Evolutionary conservation across 92 coral and sea anemone species (phyloP), one percentile per base, ranked within the genome.

Genomic region (Plumapathes pennacea): DNA sequence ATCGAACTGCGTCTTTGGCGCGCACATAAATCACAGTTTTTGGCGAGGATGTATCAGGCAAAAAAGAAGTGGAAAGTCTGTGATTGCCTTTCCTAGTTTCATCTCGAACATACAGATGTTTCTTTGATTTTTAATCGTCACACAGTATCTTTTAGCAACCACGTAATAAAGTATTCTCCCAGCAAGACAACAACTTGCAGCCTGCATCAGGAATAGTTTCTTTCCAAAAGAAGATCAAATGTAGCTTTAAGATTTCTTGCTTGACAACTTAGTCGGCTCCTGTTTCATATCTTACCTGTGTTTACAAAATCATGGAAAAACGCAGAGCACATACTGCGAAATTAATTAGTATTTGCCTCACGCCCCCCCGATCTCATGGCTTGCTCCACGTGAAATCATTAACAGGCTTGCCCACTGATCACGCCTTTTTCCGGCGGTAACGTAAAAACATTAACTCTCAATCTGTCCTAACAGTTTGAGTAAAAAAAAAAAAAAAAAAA

Each of bases 301-400:
- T 66, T 66, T 66, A 66, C 33, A 51, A 44, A 52, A 52, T 53
- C 33, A 26, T 25, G 51, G 63, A 66, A 62, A 52, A 53, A 43
- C 43, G 25, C 21, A 25, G 34, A 53, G 73, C 54, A 57, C 82
- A 77, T 26, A 64, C 85, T 34, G 96, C 17, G 96, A 82, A 54
- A 67, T 71, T 87, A 87, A 87, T 87, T 87, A 83, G 89, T 87
- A 82, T 87, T 83, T 40, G 63, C 43, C 44, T 78, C 84, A 78
- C 84, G 84, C 84, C 84, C 69, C 78, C 59, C 30, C 23, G 21
- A 53, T 26, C 51, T 29, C 54, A 69, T 65, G 43, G n/a, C 32
- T 50, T 44, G 23, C 84, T 5, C 84, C 31, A 43, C 84, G 33
- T 44, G 84, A 23, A 45, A 38, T 52, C 78, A 33, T 34, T 60